Evolutionary conservation across 2,113 vertebrate genomes (phyloP).

Genomic region (Entomyzon cyanotis): DNA sequence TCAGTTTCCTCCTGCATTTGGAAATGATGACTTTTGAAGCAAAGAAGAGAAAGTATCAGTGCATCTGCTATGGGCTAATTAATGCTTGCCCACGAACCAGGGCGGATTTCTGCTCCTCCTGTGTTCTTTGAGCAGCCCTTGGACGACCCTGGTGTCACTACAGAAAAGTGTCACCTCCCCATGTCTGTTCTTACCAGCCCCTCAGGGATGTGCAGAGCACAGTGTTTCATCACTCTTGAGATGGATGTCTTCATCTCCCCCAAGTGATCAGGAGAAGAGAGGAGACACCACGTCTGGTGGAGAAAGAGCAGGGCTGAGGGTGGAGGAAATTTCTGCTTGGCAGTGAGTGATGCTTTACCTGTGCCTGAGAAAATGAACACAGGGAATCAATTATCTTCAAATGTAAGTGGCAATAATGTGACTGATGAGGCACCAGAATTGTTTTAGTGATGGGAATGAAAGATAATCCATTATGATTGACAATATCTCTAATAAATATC

Average conservation of each 20-base stretch:
- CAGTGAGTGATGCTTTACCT: background rate
- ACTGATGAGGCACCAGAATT: conserved; percentile 46
- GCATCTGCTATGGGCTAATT: background rate
- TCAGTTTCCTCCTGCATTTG: background rate
- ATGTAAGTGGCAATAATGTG: conserved; percentile 39
- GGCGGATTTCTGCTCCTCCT: background rate
- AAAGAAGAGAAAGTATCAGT: background rate
- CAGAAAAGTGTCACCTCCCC: background rate
- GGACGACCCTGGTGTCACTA: background rate
- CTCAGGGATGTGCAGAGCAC: background rate
- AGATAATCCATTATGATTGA: conserved; percentile 23
- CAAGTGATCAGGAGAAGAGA: background rate
- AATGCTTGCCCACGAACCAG: background rate
- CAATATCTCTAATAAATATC: background rate
- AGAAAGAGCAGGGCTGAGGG: background rate
- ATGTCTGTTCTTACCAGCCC: background rate
- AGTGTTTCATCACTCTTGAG: background rate
- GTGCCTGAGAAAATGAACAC: conserved; percentile 32
- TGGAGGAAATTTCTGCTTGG: background rate
- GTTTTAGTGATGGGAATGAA: conserved; percentile 46
- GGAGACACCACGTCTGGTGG: background rate
- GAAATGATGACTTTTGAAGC: background rate
- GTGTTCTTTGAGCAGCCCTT: background rate
- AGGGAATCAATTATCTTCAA: conserved; percentile 55
- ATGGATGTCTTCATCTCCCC: background rate